Conservation (phyloP, 1,140 invertebrate species). For the Carcinoscorpius rotundicauda region DNA sequence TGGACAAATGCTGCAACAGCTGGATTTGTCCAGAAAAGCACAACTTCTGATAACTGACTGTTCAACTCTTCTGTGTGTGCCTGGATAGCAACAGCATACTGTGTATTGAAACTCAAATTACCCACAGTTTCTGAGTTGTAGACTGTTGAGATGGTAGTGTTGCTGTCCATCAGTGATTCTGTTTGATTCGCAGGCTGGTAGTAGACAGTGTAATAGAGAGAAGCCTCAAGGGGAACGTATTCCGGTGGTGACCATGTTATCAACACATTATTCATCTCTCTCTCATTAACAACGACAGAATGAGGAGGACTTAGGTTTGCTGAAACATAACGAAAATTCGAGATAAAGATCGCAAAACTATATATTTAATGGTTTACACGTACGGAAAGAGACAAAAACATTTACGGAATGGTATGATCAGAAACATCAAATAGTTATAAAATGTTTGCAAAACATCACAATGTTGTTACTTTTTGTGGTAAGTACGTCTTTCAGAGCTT, state of each 20-base stretch:
- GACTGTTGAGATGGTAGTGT: constrained; percentile 9
- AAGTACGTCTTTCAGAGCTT: too few relatives aligned
- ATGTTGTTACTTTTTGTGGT: too few relatives aligned
- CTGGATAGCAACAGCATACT: constrained; percentile 24
- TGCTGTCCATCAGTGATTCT: constrained; percentile 7
- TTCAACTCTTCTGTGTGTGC: constrained; percentile 19
- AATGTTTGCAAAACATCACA: too few relatives aligned
- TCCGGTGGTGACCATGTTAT: constrained; percentile 66
- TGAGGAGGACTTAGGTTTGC: constrained; percentile 63
- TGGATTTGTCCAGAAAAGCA: constrained; percentile 72
- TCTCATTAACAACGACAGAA: constrained; percentile 52
- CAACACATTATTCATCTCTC: constrained; percentile 63
- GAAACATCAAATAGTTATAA: too few relatives aligned
- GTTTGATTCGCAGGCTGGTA: constrained; percentile 13
- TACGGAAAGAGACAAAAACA: too few relatives aligned
- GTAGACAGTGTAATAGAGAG: constrained; percentile 17
- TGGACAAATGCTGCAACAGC: constrained; percentile 71
- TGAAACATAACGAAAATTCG: constrained; percentile 28
- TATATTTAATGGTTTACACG: too few relatives aligned
- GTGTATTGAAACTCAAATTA: constrained; percentile 24
- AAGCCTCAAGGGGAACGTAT: constrained; percentile 21
- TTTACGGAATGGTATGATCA: too few relatives aligned
- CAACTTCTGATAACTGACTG: constrained; percentile 35
- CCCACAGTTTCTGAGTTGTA: constrained; percentile 4
- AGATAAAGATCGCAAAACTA: too few relatives aligned